Evolutionary conservation across 2,113 vertebrate genomes (phyloP).

Genomic region (Amphiprion percula): DNA sequence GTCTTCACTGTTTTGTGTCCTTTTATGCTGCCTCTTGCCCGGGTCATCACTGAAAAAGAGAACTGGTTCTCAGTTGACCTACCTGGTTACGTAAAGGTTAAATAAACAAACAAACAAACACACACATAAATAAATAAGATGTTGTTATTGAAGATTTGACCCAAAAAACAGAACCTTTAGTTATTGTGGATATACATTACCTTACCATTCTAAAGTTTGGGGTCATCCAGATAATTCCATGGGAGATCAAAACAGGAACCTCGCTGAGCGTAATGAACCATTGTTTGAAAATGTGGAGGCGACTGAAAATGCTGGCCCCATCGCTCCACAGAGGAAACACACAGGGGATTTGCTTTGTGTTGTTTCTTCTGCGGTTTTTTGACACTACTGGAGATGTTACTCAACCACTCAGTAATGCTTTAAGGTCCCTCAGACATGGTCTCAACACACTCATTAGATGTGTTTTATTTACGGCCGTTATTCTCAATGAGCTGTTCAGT

Average conservation of each 20-base stretch:
- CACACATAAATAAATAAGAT: too few relatives aligned
- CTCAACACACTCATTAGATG: conserved; percentile 17
- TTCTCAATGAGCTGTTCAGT: conserved; percentile 29
- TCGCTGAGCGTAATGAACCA: conserved; percentile 61
- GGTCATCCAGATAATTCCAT: too few relatives aligned
- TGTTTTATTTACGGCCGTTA: neutral
- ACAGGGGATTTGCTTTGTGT: conserved; percentile 33
- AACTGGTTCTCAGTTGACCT: too few relatives aligned
- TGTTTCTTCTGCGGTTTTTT: conserved; percentile 40
- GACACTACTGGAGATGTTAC: conserved; percentile 39
- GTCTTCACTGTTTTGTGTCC: too few relatives aligned
- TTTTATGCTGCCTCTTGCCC: too few relatives aligned
- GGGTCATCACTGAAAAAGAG: too few relatives aligned
- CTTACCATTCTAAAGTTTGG: too few relatives aligned
- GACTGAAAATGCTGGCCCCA: conserved; percentile 13
- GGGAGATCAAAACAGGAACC: conserved; percentile 68
- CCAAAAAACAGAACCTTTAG: conserved; percentile 99
- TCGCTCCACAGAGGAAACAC: conserved; percentile 8
- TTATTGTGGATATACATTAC: conserved; percentile 97
- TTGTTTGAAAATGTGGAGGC: conserved; percentile 54
- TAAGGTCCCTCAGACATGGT: neutral
- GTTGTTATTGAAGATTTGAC: conserved; percentile 99
- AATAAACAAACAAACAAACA: too few relatives aligned
- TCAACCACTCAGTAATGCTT: neutral
- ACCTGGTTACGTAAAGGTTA: too few relatives aligned